phyloP scores from a whole-genome alignment of 1,140 invertebrate genomes.

The Coptotermes formosanus region DNA sequence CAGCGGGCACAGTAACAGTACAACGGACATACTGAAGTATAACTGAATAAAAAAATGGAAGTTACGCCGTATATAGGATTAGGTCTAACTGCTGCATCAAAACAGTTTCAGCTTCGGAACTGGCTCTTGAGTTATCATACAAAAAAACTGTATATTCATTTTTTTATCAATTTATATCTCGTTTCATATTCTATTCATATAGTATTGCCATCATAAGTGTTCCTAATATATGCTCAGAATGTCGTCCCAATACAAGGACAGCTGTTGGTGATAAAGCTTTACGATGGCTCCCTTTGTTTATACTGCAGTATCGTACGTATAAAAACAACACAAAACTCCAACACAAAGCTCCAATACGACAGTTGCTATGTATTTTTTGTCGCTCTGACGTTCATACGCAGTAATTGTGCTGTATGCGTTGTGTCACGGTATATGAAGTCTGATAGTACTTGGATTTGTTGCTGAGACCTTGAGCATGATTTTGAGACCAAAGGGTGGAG shows the following conservation, averaged over 20 bases:
- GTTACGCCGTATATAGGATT: not conserved
- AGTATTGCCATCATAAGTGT: not conserved
- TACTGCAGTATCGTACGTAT: not conserved
- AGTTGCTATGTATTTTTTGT: slow-evolving; percentile 6
- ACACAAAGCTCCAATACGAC: not conserved
- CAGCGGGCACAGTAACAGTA: too few relatives aligned
- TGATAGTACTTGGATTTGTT: not conserved
- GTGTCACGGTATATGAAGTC: not conserved
- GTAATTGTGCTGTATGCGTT: not conserved
- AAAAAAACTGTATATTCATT: not conserved
- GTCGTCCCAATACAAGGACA: not conserved
- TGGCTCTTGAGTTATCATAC: not conserved
- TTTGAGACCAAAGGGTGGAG: not conserved
- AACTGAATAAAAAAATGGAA: not conserved
- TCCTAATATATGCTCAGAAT: not conserved
- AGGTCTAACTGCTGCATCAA: not conserved
- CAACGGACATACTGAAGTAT: not conserved
- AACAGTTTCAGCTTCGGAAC: not conserved
- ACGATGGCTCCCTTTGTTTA: not conserved
- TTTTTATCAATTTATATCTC: not conserved
- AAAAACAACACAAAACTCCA: slow-evolving; percentile 12
- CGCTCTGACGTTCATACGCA: not conserved
- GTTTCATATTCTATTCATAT: slow-evolving; percentile 4
- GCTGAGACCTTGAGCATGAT: not conserved
- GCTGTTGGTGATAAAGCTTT: not conserved